A percentile compares a stretch with the other conserved stretches of the same genome.
These are phyloP conservation scores for Mythimna ferrago DNA, from an alignment of 2,888 invertebrate genomes.

Conservation along the genomic window DNA sequence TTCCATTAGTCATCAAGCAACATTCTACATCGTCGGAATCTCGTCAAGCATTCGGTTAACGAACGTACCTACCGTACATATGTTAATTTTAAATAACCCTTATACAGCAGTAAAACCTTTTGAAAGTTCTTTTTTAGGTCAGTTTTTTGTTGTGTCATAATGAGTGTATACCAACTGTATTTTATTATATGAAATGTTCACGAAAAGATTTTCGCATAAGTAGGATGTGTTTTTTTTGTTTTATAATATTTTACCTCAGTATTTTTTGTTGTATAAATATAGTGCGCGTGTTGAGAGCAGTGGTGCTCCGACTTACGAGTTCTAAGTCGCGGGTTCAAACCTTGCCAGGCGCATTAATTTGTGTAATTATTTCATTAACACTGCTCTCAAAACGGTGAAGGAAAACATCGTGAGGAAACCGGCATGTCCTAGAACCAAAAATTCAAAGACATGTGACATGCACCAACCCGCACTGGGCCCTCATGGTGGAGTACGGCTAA, in stretches of 20 bases:
- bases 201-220: constrained; percentile 6
- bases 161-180: constrained; percentile 17
- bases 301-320: too few species aligned
- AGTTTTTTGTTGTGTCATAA: constrained; percentile 26
- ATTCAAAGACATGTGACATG: too few species aligned
- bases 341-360: too few species aligned
- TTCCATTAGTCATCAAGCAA: constrained; percentile 50
- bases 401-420: too few species aligned
- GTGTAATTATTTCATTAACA: too few species aligned
- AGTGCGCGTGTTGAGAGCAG: too few species aligned
- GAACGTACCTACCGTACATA: constrained; percentile 38
- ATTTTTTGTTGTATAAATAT: not conserved
- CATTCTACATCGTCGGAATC: constrained; percentile 50
- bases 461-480: too few species aligned
- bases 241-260: not conserved
- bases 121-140: constrained; percentile 26
- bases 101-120: constrained; percentile 36
- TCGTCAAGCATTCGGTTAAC: constrained; percentile 57
- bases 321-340: too few species aligned
- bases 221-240: too few species aligned
- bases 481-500: too few species aligned
- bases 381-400: too few species aligned
- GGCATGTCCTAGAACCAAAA: too few species aligned
- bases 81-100: constrained; percentile 57
- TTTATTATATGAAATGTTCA: constrained; percentile 12